Base-by-base conservation (phyloP, 23 tunicate species). In the Corella eumyota region DNA sequence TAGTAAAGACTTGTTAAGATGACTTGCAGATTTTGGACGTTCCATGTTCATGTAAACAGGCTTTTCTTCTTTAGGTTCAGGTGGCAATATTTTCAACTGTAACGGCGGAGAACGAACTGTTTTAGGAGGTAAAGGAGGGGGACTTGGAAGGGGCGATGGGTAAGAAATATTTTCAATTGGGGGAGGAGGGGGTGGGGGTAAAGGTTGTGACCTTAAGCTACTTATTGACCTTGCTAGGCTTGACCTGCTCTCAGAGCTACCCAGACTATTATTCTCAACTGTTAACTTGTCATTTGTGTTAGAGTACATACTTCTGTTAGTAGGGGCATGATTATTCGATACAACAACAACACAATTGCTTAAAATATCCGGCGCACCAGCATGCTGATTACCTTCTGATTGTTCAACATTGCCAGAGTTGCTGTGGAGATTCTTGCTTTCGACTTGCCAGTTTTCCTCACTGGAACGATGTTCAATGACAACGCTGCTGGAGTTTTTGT, bases 361-460 rank as follows among this genome's bases (percentile, higher is more conserved):
- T 25, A n/a, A 3, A 58, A 65, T 75, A 83, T 82, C 93, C 75
- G 64, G 65, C 26, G 22, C 40, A 34, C 64, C 80, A 25, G 44
- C 32, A 11, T 32, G 50, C 4, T 23, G 33, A 17, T 17, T 27
- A 17, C 57, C 27, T n/a, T 32, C 26, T 15, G 35, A 25, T 15
- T 11, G 25, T 5, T 30, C 27, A 15, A 34, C 35, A 13, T 7
- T 25, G 25, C 22, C 71, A 24, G 50, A 71, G 55, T 82, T 78
- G 72, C 93, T 83, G 82, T 75, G 93, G 24, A 83, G 72, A 38
- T 68, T 50, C 34, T 62, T 71, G 55, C 81, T 83, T 37, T 83
- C 70, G 25, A 75, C 62, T 34, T 83, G 81, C 85, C 87, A 78
- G 19, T 69, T n/a, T 27, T 36, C n/a, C n/a, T n/a, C 69, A 49